A percentile compares a stretch with the other conserved stretches of the same genome.
These are phyloP conservation scores for Perizoma flavofasciatum DNA, from an alignment of 2,888 invertebrate species.

Conservation along the genomic window DNA sequence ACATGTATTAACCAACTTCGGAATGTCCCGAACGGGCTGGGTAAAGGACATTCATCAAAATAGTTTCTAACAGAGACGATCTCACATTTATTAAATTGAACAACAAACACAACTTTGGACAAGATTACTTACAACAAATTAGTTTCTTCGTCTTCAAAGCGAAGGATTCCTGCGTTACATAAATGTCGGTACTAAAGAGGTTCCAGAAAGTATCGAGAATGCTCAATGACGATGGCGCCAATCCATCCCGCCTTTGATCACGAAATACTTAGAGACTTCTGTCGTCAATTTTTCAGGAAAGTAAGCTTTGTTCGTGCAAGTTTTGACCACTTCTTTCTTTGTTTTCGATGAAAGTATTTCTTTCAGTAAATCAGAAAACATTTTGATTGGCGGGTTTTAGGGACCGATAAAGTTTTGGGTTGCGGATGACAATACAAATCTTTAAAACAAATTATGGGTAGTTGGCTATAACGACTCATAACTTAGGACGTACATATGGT, in stretches of 20 bases:
- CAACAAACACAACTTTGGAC: conserved; percentile 58
- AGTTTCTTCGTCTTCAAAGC: conserved; percentile 74
- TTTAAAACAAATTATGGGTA: conserved; percentile 51
- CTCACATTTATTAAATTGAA: conserved; percentile 69
- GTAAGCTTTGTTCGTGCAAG: conserved; percentile 55
- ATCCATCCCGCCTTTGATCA: conserved; percentile 66
- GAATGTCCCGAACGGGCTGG: conserved; percentile 39
- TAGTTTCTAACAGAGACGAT: conserved; percentile 56
- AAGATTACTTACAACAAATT: conserved; percentile 68
- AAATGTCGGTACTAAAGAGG: conserved; percentile 61
- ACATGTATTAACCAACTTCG: conserved; percentile 42
- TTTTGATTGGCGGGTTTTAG: conserved; percentile 56
- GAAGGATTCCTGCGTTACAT: conserved; percentile 70
- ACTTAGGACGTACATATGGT: conserved; percentile 10
- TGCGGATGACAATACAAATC: conserved; percentile 45
- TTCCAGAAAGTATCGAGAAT: conserved; percentile 51
- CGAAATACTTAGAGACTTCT: conserved; percentile 61
- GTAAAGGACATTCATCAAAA: conserved; percentile 54
- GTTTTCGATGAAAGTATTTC: conserved; percentile 54
- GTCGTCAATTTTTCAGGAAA: conserved; percentile 62
- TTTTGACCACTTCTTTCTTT: conserved; percentile 61
- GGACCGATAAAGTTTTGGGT: conserved; percentile 52
- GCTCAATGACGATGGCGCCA: conserved; percentile 49
- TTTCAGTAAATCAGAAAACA: conserved; percentile 56
- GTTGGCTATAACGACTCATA: conserved; percentile 11